A percentile compares a stretch with the other conserved stretches of the same genome.
phyloP scores from a whole-genome alignment of 2,113 vertebrate species.

The Nannospalax galili region DNA sequence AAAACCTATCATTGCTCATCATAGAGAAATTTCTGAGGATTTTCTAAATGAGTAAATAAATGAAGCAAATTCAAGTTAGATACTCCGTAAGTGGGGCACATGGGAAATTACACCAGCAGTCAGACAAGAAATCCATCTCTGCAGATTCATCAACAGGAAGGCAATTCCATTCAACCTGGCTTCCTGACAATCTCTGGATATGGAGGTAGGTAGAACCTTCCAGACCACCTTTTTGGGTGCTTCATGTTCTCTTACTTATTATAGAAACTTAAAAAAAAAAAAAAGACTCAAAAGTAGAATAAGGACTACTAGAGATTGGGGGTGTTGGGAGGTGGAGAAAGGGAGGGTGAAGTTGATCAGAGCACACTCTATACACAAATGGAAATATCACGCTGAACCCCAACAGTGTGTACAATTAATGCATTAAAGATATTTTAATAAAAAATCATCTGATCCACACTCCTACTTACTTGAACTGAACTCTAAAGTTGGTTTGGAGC shows the following conservation, averaged over 20 bases:
- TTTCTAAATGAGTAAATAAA: not conserved
- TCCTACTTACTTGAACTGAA: not conserved
- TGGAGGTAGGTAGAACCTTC: not conserved
- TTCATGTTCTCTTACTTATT: not conserved
- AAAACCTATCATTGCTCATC: not conserved
- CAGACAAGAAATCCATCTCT: not conserved
- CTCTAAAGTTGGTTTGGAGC: not conserved
- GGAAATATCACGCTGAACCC: not conserved
- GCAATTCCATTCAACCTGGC: not conserved
- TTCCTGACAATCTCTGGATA: not conserved
- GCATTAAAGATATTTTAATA: not conserved
- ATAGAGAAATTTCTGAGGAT: not conserved
- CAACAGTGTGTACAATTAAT: not conserved
- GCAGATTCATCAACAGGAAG: not conserved
- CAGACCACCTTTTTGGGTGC: not conserved
- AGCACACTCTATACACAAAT: not conserved
- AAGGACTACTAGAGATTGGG: not conserved
- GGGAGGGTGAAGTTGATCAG: no score
- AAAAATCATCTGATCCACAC: not conserved
- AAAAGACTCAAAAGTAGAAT: not conserved
- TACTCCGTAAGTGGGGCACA: not conserved
- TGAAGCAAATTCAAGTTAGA: not conserved
- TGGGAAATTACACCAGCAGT: not conserved
- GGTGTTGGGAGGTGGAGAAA: no score
- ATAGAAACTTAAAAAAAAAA: not conserved